Conservation (phyloP, 2,888 invertebrate genomes). For the Acleris emargana region DNA sequence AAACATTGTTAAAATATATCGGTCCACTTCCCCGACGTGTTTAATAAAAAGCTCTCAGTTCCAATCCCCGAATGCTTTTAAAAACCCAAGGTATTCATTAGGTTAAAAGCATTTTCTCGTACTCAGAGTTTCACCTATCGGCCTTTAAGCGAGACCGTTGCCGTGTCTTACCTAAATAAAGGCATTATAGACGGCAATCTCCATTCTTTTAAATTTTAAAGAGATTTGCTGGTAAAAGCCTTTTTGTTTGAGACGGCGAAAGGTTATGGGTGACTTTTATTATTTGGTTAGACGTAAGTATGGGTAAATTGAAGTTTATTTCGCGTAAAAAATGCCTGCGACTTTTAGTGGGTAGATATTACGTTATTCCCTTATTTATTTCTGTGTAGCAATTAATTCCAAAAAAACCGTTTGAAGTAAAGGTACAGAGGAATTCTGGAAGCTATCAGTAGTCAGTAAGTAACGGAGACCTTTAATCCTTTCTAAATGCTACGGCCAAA, state of each 20-base stretch:
- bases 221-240: constrained; percentile 39
- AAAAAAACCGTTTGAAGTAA: too few relatives aligned
- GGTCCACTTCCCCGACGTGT: constrained; percentile 17
- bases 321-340: too few relatives aligned
- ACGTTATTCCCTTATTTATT: too few relatives aligned
- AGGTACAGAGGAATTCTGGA: too few relatives aligned
- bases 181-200: constrained; percentile 43
- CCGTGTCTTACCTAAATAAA: constrained; percentile 45
- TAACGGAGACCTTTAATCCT: too few relatives aligned
- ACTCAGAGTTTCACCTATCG: constrained; percentile 40
- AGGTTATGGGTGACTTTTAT: background rate
- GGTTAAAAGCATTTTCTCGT: constrained; percentile 54
- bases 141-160: constrained; percentile 41
- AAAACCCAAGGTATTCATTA: constrained; percentile 47
- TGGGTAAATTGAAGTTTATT: too few relatives aligned
- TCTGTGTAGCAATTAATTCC: too few relatives aligned
- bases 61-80: constrained; percentile 46
- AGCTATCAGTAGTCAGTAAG: too few relatives aligned
- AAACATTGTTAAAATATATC: constrained; percentile 29
- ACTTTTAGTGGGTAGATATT: too few relatives aligned
- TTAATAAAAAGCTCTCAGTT: constrained; percentile 38
- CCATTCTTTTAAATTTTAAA: constrained; percentile 43
- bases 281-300: too few relatives aligned
- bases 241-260: constrained; percentile 29
- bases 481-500: too few relatives aligned